phyloP scores from a whole-genome alignment of 2,797 vertebrate genomes.

The Borostomias antarcticus region DNA sequence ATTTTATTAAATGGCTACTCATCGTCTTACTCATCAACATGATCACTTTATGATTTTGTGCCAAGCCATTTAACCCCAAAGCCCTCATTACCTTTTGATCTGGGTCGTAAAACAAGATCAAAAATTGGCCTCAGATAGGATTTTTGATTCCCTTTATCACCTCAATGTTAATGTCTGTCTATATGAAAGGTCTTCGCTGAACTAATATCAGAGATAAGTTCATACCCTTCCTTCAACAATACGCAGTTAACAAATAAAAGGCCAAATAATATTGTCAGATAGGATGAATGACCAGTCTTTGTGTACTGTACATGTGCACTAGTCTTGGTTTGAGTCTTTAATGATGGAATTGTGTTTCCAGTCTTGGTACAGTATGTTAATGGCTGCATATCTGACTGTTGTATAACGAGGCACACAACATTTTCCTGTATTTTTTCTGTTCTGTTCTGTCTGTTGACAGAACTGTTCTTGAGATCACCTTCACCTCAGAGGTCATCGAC shows the following conservation, averaged over 20 bases:
- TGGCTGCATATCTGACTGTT: constrained; percentile 21
- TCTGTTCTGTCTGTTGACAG: constrained; percentile 25
- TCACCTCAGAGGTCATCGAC: background rate
- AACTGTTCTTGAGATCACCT: constrained; percentile 35
- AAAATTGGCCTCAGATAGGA: constrained; percentile 52
- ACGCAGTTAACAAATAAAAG: constrained; percentile 49
- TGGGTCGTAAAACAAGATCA: constrained; percentile 55
- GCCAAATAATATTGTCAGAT: constrained; percentile 54
- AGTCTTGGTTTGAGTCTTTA: background rate
- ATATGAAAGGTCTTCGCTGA: background rate
- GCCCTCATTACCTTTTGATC: constrained; percentile 60
- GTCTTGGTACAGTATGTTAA: background rate
- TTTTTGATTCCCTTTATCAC: constrained; percentile 20
- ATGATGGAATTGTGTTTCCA: background rate
- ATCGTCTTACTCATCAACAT: constrained; percentile 57
- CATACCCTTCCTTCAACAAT: constrained; percentile 36
- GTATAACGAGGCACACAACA: constrained; percentile 20
- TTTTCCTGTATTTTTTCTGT: too few species aligned
- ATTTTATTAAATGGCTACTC: constrained; percentile 59
- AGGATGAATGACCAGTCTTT: too few species aligned
- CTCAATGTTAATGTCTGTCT: background rate
- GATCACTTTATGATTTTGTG: constrained; percentile 54
- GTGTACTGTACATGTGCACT: too few species aligned
- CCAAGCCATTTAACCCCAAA: constrained; percentile 60
- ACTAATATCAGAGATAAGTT: too few species aligned